A percentile compares a stretch with the other conserved stretches of the same genome.
Evolutionary conservation across 2,888 invertebrate species (phyloP).

Genomic region (Polydrusus cervinus): DNA sequence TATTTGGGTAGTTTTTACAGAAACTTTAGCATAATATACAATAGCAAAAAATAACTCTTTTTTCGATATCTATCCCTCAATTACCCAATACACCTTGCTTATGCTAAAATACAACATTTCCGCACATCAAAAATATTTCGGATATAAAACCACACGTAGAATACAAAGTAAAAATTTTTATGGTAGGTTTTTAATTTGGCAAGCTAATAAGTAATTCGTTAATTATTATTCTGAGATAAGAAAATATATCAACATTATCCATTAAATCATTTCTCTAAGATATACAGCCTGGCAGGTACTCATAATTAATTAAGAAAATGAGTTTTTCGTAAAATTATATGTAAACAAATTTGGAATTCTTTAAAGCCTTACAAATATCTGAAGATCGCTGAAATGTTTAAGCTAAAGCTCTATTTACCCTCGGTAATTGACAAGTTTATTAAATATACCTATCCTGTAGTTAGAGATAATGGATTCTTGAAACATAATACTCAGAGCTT

Average conservation of each 20-base stretch:
- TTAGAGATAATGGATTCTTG: neutral
- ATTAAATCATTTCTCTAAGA: neutral
- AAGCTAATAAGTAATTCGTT: neutral
- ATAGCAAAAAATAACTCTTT: too few species aligned
- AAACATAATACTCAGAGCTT: neutral
- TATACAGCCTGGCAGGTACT: neutral
- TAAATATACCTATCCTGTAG: neutral
- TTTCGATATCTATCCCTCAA: too few species aligned
- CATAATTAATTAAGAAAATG: slow-evolving; percentile 10
- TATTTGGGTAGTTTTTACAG: too few species aligned
- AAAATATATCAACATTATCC: neutral
- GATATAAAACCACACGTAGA: too few species aligned
- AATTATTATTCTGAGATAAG: neutral
- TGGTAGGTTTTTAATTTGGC: neutral
- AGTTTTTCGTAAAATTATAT: neutral
- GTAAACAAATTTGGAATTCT: slow-evolving; percentile 4
- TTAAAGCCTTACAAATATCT: neutral
- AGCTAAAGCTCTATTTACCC: neutral
- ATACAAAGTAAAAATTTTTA: too few species aligned
- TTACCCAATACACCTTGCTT: too few species aligned
- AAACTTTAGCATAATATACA: too few species aligned
- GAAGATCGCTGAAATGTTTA: neutral
- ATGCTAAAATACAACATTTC: too few species aligned
- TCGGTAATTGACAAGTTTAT: neutral
- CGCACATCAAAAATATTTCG: neutral